Percentiles rank a stretch among this genome's conserved stretches.
Evolutionary conservation across 2,797 vertebrate genomes (phyloP).

Genomic region (Dromococcyx pavoninus): DNA sequence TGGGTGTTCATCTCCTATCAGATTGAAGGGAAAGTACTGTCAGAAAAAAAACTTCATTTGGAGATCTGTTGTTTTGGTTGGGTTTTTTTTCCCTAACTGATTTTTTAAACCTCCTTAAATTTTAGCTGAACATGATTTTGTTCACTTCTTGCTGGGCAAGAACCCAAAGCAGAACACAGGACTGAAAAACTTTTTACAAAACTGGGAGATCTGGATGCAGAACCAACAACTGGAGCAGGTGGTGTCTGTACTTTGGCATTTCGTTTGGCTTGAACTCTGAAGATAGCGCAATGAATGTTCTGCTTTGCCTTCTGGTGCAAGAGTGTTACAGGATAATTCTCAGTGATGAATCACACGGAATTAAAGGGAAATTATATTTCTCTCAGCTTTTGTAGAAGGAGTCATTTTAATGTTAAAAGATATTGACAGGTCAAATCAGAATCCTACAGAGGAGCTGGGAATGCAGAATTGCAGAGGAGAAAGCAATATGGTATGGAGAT

Average conservation of each 20-base stretch:
- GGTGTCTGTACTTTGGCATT: not conserved
- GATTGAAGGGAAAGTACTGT: not conserved
- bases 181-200: not conserved
- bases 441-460: not conserved
- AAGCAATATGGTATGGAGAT: not conserved
- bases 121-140: not conserved
- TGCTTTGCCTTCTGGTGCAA: not conserved
- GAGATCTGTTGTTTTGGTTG: not conserved
- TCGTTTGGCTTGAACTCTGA: not conserved
- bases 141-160: not conserved
- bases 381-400: not conserved
- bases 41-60: not conserved
- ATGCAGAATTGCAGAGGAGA: not conserved
- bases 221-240: not conserved
- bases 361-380: not conserved
- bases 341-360: not conserved
- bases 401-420: not conserved
- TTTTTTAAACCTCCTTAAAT: not conserved
- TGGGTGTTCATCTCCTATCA: not conserved
- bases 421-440: not conserved
- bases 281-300: not conserved
- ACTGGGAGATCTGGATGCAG: not conserved
- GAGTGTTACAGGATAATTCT: not conserved
- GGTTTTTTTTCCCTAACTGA: not conserved
- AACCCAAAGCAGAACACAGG: not conserved